phyloP scores from a whole-genome alignment of 2,888 invertebrate genomes.

The Caenorhabditis imperialis region DNA sequence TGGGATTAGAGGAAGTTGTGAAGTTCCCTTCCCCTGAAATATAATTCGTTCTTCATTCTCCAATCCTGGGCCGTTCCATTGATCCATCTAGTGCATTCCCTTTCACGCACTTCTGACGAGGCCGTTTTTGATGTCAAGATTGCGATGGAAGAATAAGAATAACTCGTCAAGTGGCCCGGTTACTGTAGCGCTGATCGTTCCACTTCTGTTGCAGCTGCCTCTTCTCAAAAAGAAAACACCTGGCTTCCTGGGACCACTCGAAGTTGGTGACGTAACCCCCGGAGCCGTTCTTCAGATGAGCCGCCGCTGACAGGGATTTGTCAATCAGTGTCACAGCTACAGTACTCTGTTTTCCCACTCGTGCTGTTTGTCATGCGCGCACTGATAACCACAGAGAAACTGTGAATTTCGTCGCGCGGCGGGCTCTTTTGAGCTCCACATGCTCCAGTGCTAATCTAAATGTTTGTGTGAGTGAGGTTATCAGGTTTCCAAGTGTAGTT shows the following conservation, averaged over 20 bases:
- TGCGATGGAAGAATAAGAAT: conserved; percentile 15
- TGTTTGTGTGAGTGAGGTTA: too few relatives aligned
- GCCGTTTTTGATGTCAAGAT: conserved; percentile 39
- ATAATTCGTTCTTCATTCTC: too few relatives aligned
- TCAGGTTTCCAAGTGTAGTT: too few relatives aligned
- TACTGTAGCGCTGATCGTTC: conserved; percentile 19
- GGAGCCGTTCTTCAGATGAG: not conserved
- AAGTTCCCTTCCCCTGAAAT: too few relatives aligned
- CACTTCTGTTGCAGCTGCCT: conserved; percentile 37
- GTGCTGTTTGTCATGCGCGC: too few relatives aligned
- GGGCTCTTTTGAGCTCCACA: conserved; percentile 34
- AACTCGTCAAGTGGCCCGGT: conserved; percentile 32
- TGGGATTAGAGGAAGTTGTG: too few relatives aligned
- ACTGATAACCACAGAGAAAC: too few relatives aligned
- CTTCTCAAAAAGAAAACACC: conserved; percentile 40
- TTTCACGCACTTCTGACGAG: not conserved
- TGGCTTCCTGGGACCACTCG: conserved; percentile 22
- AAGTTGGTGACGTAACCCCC: conserved; percentile 25
- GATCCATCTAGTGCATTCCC: conserved; percentile 9
- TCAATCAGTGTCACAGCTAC: too few relatives aligned
- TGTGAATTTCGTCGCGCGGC: conserved; percentile 19
- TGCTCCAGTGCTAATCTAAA: conserved; percentile 14
- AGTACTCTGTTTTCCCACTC: too few relatives aligned
- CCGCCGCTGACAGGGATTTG: too few relatives aligned
- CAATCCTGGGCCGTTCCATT: too few relatives aligned